Evolutionary conservation across 2,113 vertebrate species (phyloP).

Genomic region (Vidua chalybeata): DNA sequence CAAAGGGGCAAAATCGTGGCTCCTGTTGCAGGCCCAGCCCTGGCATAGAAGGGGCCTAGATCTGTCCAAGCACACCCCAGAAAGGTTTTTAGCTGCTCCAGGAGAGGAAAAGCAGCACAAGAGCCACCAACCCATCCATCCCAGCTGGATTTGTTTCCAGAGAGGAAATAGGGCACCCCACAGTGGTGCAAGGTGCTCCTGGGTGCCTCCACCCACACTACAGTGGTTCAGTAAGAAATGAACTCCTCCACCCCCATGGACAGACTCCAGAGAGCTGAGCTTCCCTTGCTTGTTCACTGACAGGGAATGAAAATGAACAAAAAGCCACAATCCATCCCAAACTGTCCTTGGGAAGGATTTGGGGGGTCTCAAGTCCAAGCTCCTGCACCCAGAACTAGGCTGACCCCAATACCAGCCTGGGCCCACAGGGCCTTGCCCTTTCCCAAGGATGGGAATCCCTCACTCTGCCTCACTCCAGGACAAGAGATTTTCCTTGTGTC

Average conservation of each 20-base stretch:
- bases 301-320: not conserved
- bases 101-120: not conserved
- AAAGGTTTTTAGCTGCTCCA: not conserved
- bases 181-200: not conserved
- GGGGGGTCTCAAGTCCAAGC: not conserved
- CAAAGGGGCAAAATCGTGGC: not conserved
- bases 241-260: fast-evolving
- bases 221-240: fast-evolving
- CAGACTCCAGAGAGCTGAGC: not conserved
- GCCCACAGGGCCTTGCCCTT: too few species aligned
- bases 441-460: not conserved
- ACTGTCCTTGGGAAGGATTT: not conserved
- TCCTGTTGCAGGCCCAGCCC: not conserved
- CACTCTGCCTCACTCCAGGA: not conserved
- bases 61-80: not conserved
- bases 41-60: not conserved
- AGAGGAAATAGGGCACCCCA: not conserved
- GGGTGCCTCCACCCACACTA: not conserved
- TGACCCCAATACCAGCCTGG: not conserved
- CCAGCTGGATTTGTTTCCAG: not conserved
- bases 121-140: not conserved
- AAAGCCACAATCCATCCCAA: not conserved
- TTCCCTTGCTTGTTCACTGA: not conserved
- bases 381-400: not conserved
- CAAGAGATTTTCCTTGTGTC: not conserved